phyloP scores from a whole-genome alignment of 2,113 vertebrate species.

The Elephantulus edwardii region DNA sequence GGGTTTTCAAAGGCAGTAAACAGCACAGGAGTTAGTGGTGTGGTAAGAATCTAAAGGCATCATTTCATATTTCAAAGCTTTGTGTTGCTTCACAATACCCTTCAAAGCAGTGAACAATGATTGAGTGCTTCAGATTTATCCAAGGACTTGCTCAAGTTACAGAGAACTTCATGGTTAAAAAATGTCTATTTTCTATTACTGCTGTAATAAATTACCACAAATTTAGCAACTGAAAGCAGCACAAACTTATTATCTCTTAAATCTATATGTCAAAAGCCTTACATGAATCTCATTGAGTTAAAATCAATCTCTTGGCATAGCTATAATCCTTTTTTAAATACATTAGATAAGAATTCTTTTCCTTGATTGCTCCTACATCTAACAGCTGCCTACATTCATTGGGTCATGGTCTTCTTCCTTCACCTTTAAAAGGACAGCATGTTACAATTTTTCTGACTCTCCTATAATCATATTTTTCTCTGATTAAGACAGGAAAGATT shows the following conservation, averaged over 20 bases:
- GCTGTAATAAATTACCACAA: not conserved
- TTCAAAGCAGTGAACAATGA: not conserved
- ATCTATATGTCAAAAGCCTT: not conserved
- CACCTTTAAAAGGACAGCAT: not conserved
- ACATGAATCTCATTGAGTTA: not conserved
- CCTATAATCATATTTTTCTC: not conserved
- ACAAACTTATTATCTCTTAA: not conserved
- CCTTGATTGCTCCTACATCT: no score
- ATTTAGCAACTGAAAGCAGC: not conserved
- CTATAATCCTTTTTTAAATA: not conserved
- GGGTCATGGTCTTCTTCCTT: not conserved
- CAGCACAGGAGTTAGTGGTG: no score
- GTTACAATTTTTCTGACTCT: not conserved
- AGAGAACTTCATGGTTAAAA: not conserved
- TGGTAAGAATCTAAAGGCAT: not conserved
- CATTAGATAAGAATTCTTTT: no score
- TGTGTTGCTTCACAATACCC: not conserved
- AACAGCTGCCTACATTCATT: not conserved
- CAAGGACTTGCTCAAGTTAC: not conserved
- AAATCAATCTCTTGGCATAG: not conserved
- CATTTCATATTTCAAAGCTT: not conserved
- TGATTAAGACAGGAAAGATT: not conserved
- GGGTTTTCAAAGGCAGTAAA: no score
- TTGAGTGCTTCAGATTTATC: not conserved
- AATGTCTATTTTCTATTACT: not conserved